Percentiles rank a stretch among this genome's conserved stretches.
Evolutionary conservation across 1,140 invertebrate genomes (phyloP).

Genomic region (Cyphomyrmex costatus): DNA sequence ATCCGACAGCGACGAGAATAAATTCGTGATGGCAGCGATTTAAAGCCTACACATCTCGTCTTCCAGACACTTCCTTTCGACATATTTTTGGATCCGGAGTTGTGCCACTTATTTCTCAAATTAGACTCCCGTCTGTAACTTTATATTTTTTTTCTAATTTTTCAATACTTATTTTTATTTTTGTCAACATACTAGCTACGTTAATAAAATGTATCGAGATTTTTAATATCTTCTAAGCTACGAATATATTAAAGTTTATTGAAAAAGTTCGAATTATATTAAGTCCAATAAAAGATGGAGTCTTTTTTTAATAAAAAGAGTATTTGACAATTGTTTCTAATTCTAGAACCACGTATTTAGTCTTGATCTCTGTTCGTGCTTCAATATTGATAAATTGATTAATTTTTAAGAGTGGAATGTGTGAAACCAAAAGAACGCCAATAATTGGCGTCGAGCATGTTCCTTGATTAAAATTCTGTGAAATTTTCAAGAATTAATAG

Average conservation of each 20-base stretch:
- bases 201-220: background rate
- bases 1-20: constrained; percentile 51
- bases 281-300: background rate
- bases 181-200: background rate
- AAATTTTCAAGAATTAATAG: constrained; percentile 49
- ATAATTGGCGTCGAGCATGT: constrained; percentile 65
- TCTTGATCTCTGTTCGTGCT: background rate
- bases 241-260: background rate
- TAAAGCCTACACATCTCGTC: constrained; percentile 37
- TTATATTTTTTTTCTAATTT: background rate
- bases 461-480: constrained; percentile 70
- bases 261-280: constrained; percentile 4
- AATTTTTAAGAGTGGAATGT: constrained; percentile 35
- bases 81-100: constrained; percentile 62
- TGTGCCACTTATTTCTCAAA: constrained; percentile 65
- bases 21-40: constrained; percentile 48
- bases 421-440: constrained; percentile 27
- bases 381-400: constrained; percentile 63
- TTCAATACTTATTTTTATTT: background rate
- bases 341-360: constrained; percentile 21
- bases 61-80: constrained; percentile 58
- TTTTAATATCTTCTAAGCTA: constrained; percentile 4
- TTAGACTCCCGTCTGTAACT: constrained; percentile 38
- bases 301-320: background rate
- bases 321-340: background rate